phyloP scores from a whole-genome alignment of 2,888 invertebrate genomes.

The Chloroclysta siterata region DNA sequence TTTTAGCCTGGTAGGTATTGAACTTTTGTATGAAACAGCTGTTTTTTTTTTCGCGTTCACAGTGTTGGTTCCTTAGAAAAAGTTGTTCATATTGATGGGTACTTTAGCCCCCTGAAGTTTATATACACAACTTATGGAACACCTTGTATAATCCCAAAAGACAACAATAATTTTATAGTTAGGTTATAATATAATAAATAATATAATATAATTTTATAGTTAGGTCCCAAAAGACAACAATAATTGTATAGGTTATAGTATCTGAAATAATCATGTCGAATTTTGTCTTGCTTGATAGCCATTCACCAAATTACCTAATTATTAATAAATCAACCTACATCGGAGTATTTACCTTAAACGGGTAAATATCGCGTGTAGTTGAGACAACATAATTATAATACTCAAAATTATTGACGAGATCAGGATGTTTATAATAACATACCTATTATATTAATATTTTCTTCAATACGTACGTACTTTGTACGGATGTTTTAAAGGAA shows the following conservation, averaged over 20 bases:
- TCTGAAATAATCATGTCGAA: slow-evolving; percentile 3
- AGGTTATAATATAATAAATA: too few relatives aligned
- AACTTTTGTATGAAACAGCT: too few relatives aligned
- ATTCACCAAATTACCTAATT: slow-evolving; percentile 21
- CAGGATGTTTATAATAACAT: too few relatives aligned
- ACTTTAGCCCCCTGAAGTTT: too few relatives aligned
- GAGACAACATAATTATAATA: slow-evolving; percentile 21
- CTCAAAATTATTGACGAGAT: slow-evolving; percentile 4
- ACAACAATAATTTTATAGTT: too few relatives aligned
- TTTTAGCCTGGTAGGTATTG: too few relatives aligned
- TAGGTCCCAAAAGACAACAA: neutral
- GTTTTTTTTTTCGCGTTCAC: too few relatives aligned
- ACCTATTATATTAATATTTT: neutral
- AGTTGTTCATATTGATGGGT: too few relatives aligned
- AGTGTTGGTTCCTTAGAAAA: too few relatives aligned
- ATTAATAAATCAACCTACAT: slow-evolving; percentile 15
- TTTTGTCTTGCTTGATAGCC: neutral
- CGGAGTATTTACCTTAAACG: slow-evolving; percentile 7
- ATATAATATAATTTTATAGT: too few relatives aligned
- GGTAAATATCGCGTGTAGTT: slow-evolving; percentile 3
- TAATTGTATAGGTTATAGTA: neutral
- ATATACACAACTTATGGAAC: too few relatives aligned
- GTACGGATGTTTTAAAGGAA: slow-evolving; percentile 31
- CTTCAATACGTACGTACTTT: neutral
- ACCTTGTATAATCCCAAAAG: too few relatives aligned